Conservation (phyloP, 1,140 invertebrate species). For the Copidosoma floridanum region DNA sequence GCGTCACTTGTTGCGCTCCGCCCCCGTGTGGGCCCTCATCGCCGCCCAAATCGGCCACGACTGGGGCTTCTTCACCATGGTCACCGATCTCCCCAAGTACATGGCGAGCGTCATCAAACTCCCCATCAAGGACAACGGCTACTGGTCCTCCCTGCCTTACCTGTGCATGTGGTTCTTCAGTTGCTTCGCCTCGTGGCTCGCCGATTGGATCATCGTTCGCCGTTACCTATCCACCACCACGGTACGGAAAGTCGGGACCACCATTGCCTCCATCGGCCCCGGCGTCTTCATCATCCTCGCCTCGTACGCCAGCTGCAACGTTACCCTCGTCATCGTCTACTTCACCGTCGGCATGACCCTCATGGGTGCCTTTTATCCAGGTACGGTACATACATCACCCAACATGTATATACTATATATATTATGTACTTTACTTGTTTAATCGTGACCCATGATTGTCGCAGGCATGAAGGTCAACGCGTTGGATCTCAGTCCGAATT, state of each 20-base stretch:
- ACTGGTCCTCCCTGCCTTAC: constrained; percentile 70
- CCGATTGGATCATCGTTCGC: constrained; percentile 66
- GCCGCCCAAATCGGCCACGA: constrained; percentile 80
- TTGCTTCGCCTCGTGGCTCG: constrained; percentile 64
- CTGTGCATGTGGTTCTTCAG: constrained; percentile 73
- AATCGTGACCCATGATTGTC: no score
- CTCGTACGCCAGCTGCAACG: constrained; percentile 76
- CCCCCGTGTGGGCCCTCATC: constrained; percentile 72
- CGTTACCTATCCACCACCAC: constrained; percentile 61
- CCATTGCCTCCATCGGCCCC: constrained; percentile 69
- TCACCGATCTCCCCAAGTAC: constrained; percentile 90
- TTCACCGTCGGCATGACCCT: constrained; percentile 72
- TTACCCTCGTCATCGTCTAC: constrained; percentile 62
- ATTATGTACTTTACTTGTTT: no score
- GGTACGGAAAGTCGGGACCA: constrained; percentile 72
- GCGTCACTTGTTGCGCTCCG: constrained; percentile 72
- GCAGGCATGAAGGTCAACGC: constrained; percentile 78
- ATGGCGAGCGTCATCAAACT: constrained; percentile 85
- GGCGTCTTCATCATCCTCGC: constrained; percentile 78
- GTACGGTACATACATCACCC: no score
- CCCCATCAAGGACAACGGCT: constrained; percentile 71
- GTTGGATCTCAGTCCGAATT: constrained; percentile 79
- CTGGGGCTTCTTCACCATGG: constrained; percentile 93
- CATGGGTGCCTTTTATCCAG: constrained; percentile 75
- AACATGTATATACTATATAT: no score